Conservation (phyloP, 2,888 invertebrate species). For the Drosophila crucigera region DNA sequence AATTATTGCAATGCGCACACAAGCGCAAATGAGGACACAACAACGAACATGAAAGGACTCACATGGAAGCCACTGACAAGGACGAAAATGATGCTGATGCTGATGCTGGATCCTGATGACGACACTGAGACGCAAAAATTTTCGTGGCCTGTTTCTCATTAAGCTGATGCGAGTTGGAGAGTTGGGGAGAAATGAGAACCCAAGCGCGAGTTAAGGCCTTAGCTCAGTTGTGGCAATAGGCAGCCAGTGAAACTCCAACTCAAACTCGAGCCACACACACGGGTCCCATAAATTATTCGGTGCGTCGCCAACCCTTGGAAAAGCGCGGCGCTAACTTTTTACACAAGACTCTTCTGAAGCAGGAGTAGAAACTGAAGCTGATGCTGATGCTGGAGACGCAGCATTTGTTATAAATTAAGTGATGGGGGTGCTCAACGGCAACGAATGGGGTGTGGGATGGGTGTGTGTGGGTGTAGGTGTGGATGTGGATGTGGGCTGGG, state of each 20-base stretch:
- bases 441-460: constrained; percentile 1
- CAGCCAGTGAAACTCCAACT: constrained; percentile 15
- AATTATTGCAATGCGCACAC: constrained; percentile 71
- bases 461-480: constrained; percentile 1
- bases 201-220: constrained; percentile 39
- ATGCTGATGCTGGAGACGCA: constrained; percentile 28
- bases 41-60: constrained; percentile 49
- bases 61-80: constrained; percentile 14
- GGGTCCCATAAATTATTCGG: constrained; percentile 78
- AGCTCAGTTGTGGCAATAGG: constrained; percentile 11
- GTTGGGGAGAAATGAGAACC: constrained; percentile 38
- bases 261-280: constrained; percentile 49
- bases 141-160: constrained; percentile 72
- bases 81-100: constrained; percentile 23
- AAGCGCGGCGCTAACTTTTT: constrained; percentile 62
- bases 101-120: constrained; percentile 37
- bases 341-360: constrained; percentile 13
- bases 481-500: not conserved
- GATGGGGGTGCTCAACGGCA: constrained; percentile 70
- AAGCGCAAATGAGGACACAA: constrained; percentile 64
- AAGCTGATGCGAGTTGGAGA: constrained; percentile 58
- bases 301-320: constrained; percentile 69
- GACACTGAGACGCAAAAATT: constrained; percentile 51
- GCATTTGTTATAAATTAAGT: constrained; percentile 80
- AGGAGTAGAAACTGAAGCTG: constrained; percentile 1